phyloP scores from a whole-genome alignment of 2,888 invertebrate genomes.

The Nipponacmea schrenckii region DNA sequence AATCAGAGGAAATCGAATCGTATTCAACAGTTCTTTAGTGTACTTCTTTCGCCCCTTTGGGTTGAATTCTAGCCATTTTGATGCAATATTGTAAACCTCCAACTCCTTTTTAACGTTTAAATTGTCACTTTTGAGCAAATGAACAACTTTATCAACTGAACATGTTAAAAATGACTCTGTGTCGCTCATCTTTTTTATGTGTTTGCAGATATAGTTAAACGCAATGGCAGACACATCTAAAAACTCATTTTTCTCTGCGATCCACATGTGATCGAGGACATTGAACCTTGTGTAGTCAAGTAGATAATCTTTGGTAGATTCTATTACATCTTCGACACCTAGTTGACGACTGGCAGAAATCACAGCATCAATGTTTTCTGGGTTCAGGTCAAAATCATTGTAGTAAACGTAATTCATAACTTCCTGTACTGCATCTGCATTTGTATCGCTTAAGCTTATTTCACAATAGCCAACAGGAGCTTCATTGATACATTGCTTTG shows the following conservation, averaged over 20 bases:
- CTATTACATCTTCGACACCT: constrained; percentile 34
- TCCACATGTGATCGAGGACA: constrained; percentile 35
- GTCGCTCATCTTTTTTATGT: constrained; percentile 37
- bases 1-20: constrained; percentile 49
- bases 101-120: constrained; percentile 41
- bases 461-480: neutral
- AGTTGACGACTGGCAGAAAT: constrained; percentile 45
- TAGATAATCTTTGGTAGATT: constrained; percentile 40
- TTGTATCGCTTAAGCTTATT: constrained; percentile 36
- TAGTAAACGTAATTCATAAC: constrained; percentile 52
- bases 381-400: constrained; percentile 37
- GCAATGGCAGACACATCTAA: constrained; percentile 32
- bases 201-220: constrained; percentile 36
- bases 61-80: constrained; percentile 52
- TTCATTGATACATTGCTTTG: constrained; percentile 29
- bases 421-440: constrained; percentile 36
- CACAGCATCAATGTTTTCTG: constrained; percentile 41
- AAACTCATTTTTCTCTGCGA: constrained; percentile 44
- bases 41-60: constrained; percentile 37
- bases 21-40: constrained; percentile 38
- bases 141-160: constrained; percentile 33
- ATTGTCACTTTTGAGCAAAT: constrained; percentile 43
- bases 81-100: constrained; percentile 48
- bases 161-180: constrained; percentile 40
- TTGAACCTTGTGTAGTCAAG: constrained; percentile 35